These are phyloP conservation scores for crab-eating macaque (Macaca fascicularis) DNA, from an alignment of 2,113 vertebrate species.

Conservation along the genomic window T2T-MFA8v1.1 NC_088387.1:119148501-119149000, in stretches of 20 bases:
- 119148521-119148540: neutral
- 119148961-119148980: neutral
- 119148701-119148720: slow-evolving; percentile 57
- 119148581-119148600: neutral
- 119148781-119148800: neutral
- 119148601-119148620: neutral
- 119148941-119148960: neutral
- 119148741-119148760: neutral
- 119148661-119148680: slow-evolving; percentile 58
- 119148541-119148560: neutral
- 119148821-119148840: accelerated
- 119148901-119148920: neutral
- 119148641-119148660: slow-evolving; percentile 42
- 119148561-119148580: neutral
- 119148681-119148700: slow-evolving; percentile 54
- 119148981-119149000: too few species aligned
- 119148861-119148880: accelerated
- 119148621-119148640: neutral
- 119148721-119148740: neutral
- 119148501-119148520: neutral
- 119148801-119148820: accelerated
- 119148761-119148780: neutral
- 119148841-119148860: accelerated
- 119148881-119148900: neutral
- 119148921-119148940: neutral